A percentile compares a stretch with the other conserved stretches of the same genome.
Evolutionary conservation across 2,113 vertebrate species (phyloP).

Genomic region (Austrofundulus limnaeus): DNA sequence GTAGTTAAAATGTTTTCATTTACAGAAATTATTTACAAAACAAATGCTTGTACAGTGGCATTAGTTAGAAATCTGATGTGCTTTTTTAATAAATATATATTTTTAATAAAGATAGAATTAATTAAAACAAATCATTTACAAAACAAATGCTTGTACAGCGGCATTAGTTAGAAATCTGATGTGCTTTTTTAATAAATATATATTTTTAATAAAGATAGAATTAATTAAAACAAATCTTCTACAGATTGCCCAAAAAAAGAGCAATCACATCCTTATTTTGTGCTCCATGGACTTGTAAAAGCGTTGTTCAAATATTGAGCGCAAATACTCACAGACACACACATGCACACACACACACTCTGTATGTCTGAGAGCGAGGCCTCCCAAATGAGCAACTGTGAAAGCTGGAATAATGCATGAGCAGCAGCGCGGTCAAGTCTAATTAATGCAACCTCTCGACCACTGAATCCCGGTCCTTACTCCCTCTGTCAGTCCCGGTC

Average conservation of each 20-base stretch:
- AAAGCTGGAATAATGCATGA: slow-evolving; percentile 61
- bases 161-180: too few relatives aligned
- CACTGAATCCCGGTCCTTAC: slow-evolving; percentile 35
- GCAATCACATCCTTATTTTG: neutral
- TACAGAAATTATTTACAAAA: neutral
- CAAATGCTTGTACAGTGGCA: neutral
- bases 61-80: too few relatives aligned
- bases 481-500: slow-evolving; percentile 32
- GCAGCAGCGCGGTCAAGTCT: slow-evolving; percentile 49
- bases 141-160: neutral
- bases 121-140: too few relatives aligned
- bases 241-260: slow-evolving; percentile 15
- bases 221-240: neutral
- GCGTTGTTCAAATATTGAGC: neutral
- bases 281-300: slow-evolving; percentile 2
- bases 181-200: too few relatives aligned
- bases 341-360: slow-evolving; percentile 2
- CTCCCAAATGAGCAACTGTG: slow-evolving; percentile 42
- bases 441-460: slow-evolving; percentile 59
- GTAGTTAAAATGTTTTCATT: too few relatives aligned
- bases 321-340: slow-evolving; percentile 5
- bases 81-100: neutral
- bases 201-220: too few relatives aligned
- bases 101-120: too few relatives aligned
- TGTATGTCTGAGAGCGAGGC: slow-evolving; percentile 12